These are phyloP conservation scores for Cettia cetti DNA, from an alignment of 2,113 vertebrate species.

Conservation along the genomic window DNA sequence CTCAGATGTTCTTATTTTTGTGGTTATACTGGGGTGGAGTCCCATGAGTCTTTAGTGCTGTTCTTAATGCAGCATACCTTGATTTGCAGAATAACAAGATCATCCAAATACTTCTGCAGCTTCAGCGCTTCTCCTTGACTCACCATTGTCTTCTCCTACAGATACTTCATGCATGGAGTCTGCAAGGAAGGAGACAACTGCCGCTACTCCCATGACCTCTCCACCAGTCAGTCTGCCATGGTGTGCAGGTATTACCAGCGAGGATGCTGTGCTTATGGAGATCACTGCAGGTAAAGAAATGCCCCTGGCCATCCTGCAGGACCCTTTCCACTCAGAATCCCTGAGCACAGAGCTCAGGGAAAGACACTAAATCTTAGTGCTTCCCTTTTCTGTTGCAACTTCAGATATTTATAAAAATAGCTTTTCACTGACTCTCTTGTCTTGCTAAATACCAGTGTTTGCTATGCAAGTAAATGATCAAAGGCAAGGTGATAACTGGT, in stretches of 20 bases:
- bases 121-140: not conserved
- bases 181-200: constrained; percentile 98
- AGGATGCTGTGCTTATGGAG: constrained; percentile 93
- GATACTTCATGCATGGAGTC: constrained; percentile 98
- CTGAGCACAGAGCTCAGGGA: not conserved
- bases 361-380: not conserved
- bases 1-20: not conserved
- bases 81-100: not conserved
- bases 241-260: constrained; percentile 97
- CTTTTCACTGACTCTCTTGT: not conserved
- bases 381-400: not conserved
- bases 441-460: not conserved
- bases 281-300: constrained; percentile 90
- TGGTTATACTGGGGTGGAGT: not conserved
- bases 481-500: not conserved
- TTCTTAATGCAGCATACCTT: not conserved
- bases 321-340: not conserved
- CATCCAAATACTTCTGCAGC: not conserved
- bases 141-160: constrained; percentile 52
- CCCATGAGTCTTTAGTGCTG: not conserved
- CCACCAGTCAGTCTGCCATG: constrained; percentile 85
- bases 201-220: constrained; percentile 93
- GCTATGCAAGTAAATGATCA: not conserved
- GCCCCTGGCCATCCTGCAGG: not conserved
- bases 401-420: not conserved